Conservation (phyloP, 2,797 vertebrate genomes). For the Malurus splendens region DNA sequence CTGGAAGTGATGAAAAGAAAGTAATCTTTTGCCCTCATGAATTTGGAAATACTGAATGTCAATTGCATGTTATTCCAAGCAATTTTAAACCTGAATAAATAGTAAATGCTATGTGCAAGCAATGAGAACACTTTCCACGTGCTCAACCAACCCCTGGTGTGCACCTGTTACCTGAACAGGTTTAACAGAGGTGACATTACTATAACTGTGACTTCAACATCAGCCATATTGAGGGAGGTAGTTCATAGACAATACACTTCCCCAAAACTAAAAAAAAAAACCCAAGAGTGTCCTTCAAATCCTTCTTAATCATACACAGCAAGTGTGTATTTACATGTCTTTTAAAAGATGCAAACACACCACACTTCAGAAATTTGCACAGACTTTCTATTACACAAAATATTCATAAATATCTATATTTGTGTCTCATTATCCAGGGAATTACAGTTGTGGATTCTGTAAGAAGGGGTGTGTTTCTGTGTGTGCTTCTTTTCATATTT, state of each 20-base stretch:
- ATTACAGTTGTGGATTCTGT: neutral
- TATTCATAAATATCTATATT: neutral
- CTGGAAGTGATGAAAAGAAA: neutral
- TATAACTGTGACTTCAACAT: neutral
- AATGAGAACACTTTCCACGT: neutral
- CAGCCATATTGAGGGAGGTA: neutral
- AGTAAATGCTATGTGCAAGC: neutral
- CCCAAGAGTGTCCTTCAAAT: neutral
- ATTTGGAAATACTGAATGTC: neutral
- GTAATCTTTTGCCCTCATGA: neutral
- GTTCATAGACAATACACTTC: neutral
- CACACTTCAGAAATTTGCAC: neutral
- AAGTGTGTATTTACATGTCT: neutral
- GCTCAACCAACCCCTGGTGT: neutral
- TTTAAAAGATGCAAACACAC: neutral
- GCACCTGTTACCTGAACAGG: neutral
- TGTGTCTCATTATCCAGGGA: neutral
- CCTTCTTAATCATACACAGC: neutral
- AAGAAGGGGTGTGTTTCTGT: fast-evolving
- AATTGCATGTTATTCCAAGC: neutral
- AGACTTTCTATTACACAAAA: neutral
- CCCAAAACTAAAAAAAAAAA: neutral
- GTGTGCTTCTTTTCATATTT: neutral
- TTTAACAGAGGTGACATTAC: neutral
- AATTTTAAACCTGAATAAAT: neutral